These are phyloP conservation scores for Chloebia gouldiae DNA, from an alignment of 2,113 vertebrate species.

Conservation along the genomic window DNA sequence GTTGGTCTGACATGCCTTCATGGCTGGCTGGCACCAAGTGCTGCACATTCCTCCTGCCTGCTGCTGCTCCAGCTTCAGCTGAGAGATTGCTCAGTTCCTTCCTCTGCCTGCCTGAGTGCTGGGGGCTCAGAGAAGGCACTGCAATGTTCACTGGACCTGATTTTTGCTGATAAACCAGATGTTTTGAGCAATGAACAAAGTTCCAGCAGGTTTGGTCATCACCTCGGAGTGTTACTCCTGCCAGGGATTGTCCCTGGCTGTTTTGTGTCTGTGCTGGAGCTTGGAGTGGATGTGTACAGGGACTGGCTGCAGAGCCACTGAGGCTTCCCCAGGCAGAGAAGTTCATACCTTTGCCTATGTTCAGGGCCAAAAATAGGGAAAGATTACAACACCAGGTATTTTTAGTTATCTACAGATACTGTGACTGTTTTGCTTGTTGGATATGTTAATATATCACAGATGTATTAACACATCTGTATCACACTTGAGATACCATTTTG, in stretches of 20 bases:
- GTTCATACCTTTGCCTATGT: background rate
- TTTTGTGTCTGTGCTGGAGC: background rate
- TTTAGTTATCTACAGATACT: background rate
- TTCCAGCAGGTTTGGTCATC: background rate
- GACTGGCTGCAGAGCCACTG: background rate
- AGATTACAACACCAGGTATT: background rate
- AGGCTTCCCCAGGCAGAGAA: background rate
- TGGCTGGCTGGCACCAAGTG: background rate
- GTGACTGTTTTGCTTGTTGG: background rate
- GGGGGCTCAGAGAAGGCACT: background rate
- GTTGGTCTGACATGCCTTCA: background rate
- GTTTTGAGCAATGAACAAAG: background rate
- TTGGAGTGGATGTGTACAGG: fast-evolving
- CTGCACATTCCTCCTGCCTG: background rate
- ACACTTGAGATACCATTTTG: background rate
- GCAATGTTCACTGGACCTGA: background rate
- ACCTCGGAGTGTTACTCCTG: background rate
- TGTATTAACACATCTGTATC: no score
- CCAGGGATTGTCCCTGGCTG: background rate
- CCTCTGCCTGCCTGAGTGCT: background rate
- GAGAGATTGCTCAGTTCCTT: background rate
- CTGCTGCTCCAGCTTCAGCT: background rate
- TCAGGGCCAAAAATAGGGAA: background rate
- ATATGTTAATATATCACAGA: background rate
- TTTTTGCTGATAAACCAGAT: fast-evolving